Conservation (phyloP, 2,888 invertebrate genomes). For the Leptopilina myrica region DNA sequence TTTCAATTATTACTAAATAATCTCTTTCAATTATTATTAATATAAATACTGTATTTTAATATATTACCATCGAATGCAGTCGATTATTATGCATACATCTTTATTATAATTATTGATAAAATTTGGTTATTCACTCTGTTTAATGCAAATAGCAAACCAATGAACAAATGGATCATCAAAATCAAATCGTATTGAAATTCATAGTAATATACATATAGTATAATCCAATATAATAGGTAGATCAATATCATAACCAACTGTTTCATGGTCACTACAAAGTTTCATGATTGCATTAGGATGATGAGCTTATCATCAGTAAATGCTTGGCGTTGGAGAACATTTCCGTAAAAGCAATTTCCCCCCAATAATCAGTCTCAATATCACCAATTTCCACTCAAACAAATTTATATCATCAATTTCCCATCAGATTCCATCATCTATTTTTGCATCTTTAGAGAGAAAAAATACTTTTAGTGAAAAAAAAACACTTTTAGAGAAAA, state of each 20-base stretch:
- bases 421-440: no score
- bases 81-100: not conserved
- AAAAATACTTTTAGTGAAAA: no score
- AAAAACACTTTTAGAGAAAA: no score
- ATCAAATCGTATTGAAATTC: not conserved
- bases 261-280: constrained; percentile 43
- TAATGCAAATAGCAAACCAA: no score
- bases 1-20: no score
- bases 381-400: not conserved
- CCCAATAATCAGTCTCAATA: not conserved
- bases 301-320: constrained; percentile 49
- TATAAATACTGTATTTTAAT: no score
- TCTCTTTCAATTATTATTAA: no score
- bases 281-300: constrained; percentile 48
- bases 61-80: no score
- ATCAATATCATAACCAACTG: constrained; percentile 47
- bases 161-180: no score
- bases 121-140: no score
- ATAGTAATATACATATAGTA: not conserved
- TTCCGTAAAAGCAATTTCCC: constrained; percentile 8
- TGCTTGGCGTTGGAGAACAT: constrained; percentile 23
- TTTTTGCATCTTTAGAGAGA: no score
- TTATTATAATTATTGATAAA: no score
- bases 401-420: not conserved
- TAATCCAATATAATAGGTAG: constrained; percentile 38